Evolutionary conservation across 1,140 invertebrate species (phyloP), one percentile per base, ranked within the genome.

Genomic region (Drosophila dunni): DNA sequence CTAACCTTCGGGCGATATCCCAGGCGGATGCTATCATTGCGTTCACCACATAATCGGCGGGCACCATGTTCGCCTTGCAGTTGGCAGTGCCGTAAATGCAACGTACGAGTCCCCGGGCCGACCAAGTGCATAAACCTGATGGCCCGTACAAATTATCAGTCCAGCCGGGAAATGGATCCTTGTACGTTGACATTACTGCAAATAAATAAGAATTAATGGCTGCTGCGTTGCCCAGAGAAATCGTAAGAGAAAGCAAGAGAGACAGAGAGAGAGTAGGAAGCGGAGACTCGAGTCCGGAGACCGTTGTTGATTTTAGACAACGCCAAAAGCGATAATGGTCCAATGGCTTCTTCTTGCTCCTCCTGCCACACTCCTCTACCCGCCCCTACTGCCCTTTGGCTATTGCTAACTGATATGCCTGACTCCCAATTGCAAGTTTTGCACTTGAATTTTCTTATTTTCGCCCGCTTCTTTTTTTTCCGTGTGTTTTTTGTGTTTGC

Each of bases 91-190:
- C 95, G 60, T 94, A 93, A 82, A 96, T 93, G 54, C 94, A 94
- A 78, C 94, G 94, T 36, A 97, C 89, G 29, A 97, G 81, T 51
- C 96, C 96, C 81, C 94, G 94, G 11, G 94, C 94, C 51, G 93
- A 91, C 44, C 93, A 93, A 34, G 93, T 93, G 48, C 93, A 91
- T 34, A 94, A 89, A 51, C 94, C 96, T 82, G 95, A 95, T 53
- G 96, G 94, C 50, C 96, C 96, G 92, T 96, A 96, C 57, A 95
- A 93, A 92, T 97, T 97, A 91, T 97, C 96, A 56, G 96, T 96
- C 96, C 96, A 98, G 42, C 96, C 96, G 46, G 92, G 86, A 40
- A 94, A 81, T 56, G 94, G 94, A 90, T 97, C 96, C 73, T 94
- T 94, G 92, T 95, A 96, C 34, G 95, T 95, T 38, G 96, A 95